Percentiles rank a stretch among this genome's conserved stretches.
These are phyloP conservation scores for Cichlasoma orientale DNA, from an alignment of 2,797 vertebrate species.

Conservation along the genomic window DNA sequence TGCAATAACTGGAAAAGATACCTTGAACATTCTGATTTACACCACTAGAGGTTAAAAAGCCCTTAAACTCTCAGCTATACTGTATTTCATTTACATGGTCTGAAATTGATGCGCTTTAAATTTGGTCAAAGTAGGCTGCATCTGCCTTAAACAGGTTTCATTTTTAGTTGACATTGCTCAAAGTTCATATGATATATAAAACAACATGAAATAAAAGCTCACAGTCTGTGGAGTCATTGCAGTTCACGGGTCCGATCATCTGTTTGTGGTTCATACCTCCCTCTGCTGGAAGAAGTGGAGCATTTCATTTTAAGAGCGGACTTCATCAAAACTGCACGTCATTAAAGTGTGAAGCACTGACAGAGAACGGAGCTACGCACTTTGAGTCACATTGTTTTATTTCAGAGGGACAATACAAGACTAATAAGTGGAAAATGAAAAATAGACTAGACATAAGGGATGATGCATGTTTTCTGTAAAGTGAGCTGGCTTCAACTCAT, in stretches of 20 bases:
- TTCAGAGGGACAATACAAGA: not conserved
- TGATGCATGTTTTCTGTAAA: not conserved
- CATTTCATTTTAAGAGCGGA: not conserved
- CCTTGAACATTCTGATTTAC: not conserved
- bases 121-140: too few species aligned
- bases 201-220: not conserved
- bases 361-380: not conserved
- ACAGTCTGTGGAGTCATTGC: not conserved
- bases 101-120: not conserved
- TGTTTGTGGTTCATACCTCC: not conserved
- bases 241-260: not conserved
- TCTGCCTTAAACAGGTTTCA: rapidly evolving
- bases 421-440: not conserved
- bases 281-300: slow-evolving; percentile 35
- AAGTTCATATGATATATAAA: not conserved
- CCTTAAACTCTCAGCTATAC: not conserved
- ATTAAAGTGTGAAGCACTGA: not conserved
- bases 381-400: not conserved
- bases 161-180: too few species aligned
- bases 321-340: not conserved
- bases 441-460: not conserved
- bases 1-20: not conserved
- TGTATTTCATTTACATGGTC: rapidly evolving
- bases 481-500: rapidly evolving
- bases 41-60: not conserved